Conservation (phyloP, 2,113 vertebrate genomes). For the Rhizomys pruinosus region DNA sequence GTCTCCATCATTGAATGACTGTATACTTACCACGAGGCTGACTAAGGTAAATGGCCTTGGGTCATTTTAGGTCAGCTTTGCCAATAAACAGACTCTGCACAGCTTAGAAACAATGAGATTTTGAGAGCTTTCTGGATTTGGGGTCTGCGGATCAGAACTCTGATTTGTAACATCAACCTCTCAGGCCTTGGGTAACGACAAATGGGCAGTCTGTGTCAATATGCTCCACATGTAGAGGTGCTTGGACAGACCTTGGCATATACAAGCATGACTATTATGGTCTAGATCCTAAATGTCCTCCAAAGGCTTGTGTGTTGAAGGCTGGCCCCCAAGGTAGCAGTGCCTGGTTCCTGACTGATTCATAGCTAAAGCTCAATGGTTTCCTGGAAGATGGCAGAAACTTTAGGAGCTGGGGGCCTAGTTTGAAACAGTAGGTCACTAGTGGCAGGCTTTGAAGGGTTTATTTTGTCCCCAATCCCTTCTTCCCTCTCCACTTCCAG, state of each 20-base stretch:
- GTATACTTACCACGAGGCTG: not conserved
- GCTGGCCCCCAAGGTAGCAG: not conserved
- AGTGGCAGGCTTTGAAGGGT: not conserved
- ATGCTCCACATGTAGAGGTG: not conserved
- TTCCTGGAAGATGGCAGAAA: no score
- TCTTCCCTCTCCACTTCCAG: not conserved
- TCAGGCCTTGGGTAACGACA: not conserved
- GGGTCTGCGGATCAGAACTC: not conserved
- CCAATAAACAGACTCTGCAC: not conserved
- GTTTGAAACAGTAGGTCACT: not conserved
- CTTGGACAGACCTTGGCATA: not conserved
- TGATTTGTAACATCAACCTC: not conserved
- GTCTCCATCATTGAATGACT: slow-evolving; percentile 5
- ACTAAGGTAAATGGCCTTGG: not conserved
- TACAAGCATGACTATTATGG: rapidly evolving
- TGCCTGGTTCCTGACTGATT: not conserved
- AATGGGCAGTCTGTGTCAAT: not conserved
- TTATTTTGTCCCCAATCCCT: not conserved
- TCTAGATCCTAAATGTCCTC: not conserved
- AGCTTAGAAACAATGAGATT: not conserved
- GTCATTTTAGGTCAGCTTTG: not conserved
- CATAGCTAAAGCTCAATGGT: not conserved
- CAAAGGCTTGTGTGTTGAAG: not conserved
- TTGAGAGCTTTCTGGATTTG: not conserved
- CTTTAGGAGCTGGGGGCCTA: not conserved